A percentile compares a stretch with the other conserved stretches of the same genome.
These are phyloP conservation scores for Ceuthmochares aereus DNA, from an alignment of 2,113 vertebrate genomes.

Conservation along the genomic window DNA sequence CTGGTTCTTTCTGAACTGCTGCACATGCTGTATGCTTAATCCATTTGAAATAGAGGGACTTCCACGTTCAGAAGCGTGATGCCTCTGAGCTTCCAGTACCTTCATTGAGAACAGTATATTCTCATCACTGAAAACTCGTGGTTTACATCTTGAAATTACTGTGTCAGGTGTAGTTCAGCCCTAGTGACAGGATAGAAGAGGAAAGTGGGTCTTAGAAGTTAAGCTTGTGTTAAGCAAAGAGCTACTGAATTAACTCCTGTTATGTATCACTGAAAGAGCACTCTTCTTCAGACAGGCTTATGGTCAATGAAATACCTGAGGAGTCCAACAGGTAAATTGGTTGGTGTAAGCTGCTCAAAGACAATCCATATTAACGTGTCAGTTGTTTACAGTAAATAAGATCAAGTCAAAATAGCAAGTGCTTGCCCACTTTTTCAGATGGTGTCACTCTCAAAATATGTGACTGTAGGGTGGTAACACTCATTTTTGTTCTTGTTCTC, in stretches of 20 bases:
- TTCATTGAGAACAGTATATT: background rate
- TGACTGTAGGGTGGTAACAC: background rate
- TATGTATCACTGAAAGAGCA: background rate
- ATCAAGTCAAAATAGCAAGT: background rate
- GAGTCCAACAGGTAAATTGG: background rate
- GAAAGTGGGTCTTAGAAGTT: background rate
- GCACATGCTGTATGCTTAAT: background rate
- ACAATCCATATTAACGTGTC: background rate
- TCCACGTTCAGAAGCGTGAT: background rate
- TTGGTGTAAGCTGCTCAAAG: background rate
- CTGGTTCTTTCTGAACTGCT: background rate
- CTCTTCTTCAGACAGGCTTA: background rate
- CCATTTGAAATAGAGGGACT: background rate
- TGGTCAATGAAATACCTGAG: background rate
- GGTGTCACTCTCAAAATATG: background rate
- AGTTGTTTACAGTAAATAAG: background rate
- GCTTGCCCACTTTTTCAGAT: background rate
- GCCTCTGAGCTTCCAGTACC: background rate
- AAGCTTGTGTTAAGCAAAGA: background rate
- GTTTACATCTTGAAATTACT: background rate
- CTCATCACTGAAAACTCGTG: background rate
- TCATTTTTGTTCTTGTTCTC: background rate
- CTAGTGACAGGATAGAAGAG: background rate
- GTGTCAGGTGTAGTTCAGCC: accelerated
- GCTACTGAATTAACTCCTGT: background rate